Percentiles rank a stretch among this genome's conserved stretches.
Evolutionary conservation across 1,140 invertebrate genomes (phyloP).

Genomic region (Procambarus clarkii): DNA sequence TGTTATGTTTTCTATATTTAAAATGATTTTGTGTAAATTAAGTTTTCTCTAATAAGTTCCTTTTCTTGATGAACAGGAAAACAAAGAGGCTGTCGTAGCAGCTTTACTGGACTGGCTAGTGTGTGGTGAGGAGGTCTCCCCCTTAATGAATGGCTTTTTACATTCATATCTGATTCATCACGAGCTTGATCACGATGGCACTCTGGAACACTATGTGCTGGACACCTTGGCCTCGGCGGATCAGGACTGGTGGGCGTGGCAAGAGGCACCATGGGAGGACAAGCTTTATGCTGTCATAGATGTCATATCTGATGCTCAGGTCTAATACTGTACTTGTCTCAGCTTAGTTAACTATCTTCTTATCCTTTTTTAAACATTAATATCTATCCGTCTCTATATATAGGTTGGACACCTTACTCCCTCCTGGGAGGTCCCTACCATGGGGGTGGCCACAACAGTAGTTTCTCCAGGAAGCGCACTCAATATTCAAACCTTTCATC

Average conservation of each 20-base stretch:
- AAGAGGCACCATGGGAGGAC: slow-evolving; percentile 71
- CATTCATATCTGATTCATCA: slow-evolving; percentile 44
- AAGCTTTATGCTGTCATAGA: slow-evolving; percentile 67
- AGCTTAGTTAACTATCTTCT: too few species aligned
- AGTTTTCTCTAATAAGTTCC: neutral
- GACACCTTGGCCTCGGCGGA: slow-evolving; percentile 51
- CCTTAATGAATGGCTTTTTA: slow-evolving; percentile 59
- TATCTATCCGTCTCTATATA: too few species aligned
- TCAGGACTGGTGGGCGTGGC: slow-evolving; percentile 63
- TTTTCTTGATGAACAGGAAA: slow-evolving; percentile 28
- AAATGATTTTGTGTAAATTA: neutral
- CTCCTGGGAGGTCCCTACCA: too few species aligned
- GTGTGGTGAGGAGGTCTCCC: slow-evolving; percentile 67
- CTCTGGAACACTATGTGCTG: slow-evolving; percentile 59
- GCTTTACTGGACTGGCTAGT: slow-evolving; percentile 66
- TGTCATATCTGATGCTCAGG: slow-evolving; percentile 66
- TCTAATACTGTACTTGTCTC: neutral
- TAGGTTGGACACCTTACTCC: too few species aligned
- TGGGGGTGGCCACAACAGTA: too few species aligned
- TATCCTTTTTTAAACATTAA: too few species aligned
- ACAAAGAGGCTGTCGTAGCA: slow-evolving; percentile 44
- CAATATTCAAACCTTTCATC: too few species aligned
- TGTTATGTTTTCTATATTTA: neutral
- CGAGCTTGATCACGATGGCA: slow-evolving; percentile 33
- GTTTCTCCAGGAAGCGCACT: too few species aligned